A percentile compares a stretch with the other conserved stretches of the same genome.
These are phyloP conservation scores for Bergia puertoricense DNA, from an alignment of 92 coral and sea anemone species.

Conservation along the genomic window DNA sequence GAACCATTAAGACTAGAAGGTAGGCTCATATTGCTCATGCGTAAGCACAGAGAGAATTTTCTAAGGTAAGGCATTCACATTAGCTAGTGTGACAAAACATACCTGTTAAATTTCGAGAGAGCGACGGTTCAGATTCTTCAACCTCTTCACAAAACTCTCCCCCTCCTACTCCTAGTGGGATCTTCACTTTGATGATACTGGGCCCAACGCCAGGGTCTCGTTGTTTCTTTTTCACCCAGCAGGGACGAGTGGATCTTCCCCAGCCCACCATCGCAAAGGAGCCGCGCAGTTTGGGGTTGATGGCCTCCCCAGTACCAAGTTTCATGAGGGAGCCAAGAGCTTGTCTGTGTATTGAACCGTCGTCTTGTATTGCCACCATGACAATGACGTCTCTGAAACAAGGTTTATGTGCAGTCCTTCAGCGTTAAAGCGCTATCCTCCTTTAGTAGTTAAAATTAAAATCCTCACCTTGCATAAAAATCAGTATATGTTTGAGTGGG, in stretches of 20 bases:
- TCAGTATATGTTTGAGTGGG: too few species aligned
- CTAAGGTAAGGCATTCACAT: not conserved
- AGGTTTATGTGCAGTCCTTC: too few species aligned
- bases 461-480: too few species aligned
- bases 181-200: conserved; percentile 2
- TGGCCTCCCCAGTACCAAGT: not conserved
- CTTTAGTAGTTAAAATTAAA: too few species aligned
- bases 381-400: not conserved
- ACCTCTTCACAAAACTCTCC: not conserved
- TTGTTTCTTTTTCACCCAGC: conserved; percentile 3
- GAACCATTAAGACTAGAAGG: too few species aligned
- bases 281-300: not conserved
- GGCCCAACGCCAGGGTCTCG: not conserved
- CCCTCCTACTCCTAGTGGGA: not conserved
- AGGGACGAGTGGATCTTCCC: not conserved
- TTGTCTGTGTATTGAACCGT: not conserved
- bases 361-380: conserved; percentile 1
- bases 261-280: not conserved
- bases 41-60: too few species aligned
- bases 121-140: not conserved
- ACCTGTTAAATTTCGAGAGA: not conserved
- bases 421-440: too few species aligned
- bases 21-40: too few species aligned
- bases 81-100: not conserved
- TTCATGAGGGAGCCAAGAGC: not conserved